Percentiles rank a stretch among this genome's conserved stretches.
These are phyloP conservation scores for Arothron firmamentum DNA, from an alignment of 2,113 vertebrate genomes.

Conservation along the genomic window DNA sequence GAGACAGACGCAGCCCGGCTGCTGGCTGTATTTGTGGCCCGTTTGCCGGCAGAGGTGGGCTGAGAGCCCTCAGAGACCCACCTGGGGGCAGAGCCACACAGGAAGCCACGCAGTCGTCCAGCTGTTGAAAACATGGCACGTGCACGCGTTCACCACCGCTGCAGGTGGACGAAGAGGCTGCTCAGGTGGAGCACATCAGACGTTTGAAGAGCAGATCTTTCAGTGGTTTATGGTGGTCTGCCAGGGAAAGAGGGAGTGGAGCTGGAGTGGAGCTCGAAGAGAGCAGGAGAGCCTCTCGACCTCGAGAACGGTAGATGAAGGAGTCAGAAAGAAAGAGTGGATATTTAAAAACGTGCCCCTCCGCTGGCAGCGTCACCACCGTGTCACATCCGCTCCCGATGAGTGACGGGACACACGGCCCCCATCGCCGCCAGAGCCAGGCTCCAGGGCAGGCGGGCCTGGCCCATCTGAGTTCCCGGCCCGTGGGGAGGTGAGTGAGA, in stretches of 20 bases:
- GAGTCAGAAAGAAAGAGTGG: slow-evolving; percentile 16
- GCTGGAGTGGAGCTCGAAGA: slow-evolving; percentile 4
- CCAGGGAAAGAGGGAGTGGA: neutral
- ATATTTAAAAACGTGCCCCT: slow-evolving; percentile 22
- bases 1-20: slow-evolving; percentile 44
- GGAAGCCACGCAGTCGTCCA: slow-evolving; percentile 9
- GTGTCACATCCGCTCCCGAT: slow-evolving; percentile 64
- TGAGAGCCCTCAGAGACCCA: slow-evolving; percentile 37
- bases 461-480: slow-evolving; percentile 65
- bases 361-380: slow-evolving; percentile 56
- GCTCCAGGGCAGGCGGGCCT: slow-evolving; percentile 52
- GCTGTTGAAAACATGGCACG: slow-evolving; percentile 31
- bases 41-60: slow-evolving; percentile 66
- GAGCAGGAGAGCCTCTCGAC: neutral
- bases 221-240: neutral
- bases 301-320: neutral
- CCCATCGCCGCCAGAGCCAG: slow-evolving; percentile 36
- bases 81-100: slow-evolving; percentile 53
- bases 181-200: too few species aligned
- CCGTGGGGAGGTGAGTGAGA: slow-evolving; percentile 65
- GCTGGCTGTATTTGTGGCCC: slow-evolving; percentile 70
- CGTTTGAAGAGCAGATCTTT: too few species aligned
- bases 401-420: slow-evolving; percentile 60
- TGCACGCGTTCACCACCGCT: neutral
- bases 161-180: too few species aligned